phyloP scores from a whole-genome alignment of 2,797 vertebrate genomes.

The Alfaro cultratus region DNA sequence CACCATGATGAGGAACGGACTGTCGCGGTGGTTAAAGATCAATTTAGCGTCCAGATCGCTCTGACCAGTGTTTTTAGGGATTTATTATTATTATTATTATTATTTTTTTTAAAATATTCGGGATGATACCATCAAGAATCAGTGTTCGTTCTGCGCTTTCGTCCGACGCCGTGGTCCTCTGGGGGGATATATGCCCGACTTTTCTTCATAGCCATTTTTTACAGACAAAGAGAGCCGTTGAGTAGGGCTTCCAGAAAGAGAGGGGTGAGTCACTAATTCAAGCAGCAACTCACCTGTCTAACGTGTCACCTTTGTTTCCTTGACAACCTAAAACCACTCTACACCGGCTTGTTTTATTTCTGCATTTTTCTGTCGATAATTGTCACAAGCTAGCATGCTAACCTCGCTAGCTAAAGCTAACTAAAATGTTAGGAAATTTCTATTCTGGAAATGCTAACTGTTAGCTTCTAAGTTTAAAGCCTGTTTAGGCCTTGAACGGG shows the following conservation, averaged over 20 bases:
- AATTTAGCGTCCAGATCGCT: slow-evolving; percentile 41
- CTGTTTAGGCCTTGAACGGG: neutral
- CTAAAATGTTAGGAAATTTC: slow-evolving; percentile 30
- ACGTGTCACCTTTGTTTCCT: neutral
- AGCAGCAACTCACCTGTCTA: slow-evolving; percentile 13
- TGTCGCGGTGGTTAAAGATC: slow-evolving; percentile 36
- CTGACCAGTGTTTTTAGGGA: slow-evolving; percentile 22
- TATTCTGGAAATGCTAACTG: slow-evolving; percentile 50
- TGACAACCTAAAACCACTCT: neutral
- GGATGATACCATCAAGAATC: slow-evolving; percentile 71
- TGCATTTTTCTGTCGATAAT: slow-evolving; percentile 37
- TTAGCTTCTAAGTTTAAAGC: slow-evolving; percentile 47
- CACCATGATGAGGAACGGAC: slow-evolving; percentile 63
- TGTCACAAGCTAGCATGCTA: slow-evolving; percentile 64
- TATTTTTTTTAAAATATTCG: slow-evolving; percentile 41
- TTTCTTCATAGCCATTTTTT: slow-evolving; percentile 83
- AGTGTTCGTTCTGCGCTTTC: slow-evolving; percentile 58
- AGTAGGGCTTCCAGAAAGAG: slow-evolving; percentile 70
- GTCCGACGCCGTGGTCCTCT: slow-evolving; percentile 69
- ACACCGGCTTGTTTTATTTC: slow-evolving; percentile 6
- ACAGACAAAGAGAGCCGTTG: slow-evolving; percentile 86
- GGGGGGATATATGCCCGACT: slow-evolving; percentile 79
- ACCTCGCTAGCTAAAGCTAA: slow-evolving; percentile 57
- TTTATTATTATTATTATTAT: neutral
- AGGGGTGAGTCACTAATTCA: slow-evolving; percentile 69